Evolutionary conservation across 2,888 invertebrate species (phyloP), one percentile per base, ranked within the genome.

Genomic region (Torymus aiolomorphi): DNA sequence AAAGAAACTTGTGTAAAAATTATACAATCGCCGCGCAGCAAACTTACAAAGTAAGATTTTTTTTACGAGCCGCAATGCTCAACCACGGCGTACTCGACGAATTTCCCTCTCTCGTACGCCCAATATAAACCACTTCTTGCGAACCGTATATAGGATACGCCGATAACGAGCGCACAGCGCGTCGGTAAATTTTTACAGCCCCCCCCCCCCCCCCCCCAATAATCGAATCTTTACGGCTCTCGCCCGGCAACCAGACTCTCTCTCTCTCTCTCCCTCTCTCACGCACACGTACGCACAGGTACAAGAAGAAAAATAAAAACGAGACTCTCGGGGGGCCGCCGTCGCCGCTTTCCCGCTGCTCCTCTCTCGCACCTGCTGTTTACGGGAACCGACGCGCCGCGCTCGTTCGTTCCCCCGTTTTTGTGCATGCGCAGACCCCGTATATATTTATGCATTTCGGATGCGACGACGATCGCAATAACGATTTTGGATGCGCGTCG

Each of bases 311-410:
- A 72, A 59, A 31, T 42, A 63, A 63, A 31, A 31, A 0, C 11
- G 16, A 52, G 31, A n/a, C 42, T 18, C 71, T 59, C 66, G 54
- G 59, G 70, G 75, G 77, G 70, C 70, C 80, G 71, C 70, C 74
- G 56, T 59, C 56, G 62, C 42, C n/a, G 73, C 75, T 73, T 78
- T 79, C 75, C 71, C 76, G 71, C 76, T 75, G 20, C n/a, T 73
- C 18, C 11, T 70, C 61, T 63, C 87, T 87, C 85, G 86, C 88
- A 88, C 88, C 88, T 88, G 88, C 87, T 86, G 85, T 83, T 83
- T 76, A 82, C 82, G 73, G 74, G 78, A 78, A 81, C 76, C 76
- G 57, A 65, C 42, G 49, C 11, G 20, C 54, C 18, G 12, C 54
- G 18, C 42, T 10, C 67, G 20, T 59, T 59, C 57, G 5, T 52